Conservation (phyloP, 1,140 invertebrate genomes). For the Drosophila melanica region DNA sequence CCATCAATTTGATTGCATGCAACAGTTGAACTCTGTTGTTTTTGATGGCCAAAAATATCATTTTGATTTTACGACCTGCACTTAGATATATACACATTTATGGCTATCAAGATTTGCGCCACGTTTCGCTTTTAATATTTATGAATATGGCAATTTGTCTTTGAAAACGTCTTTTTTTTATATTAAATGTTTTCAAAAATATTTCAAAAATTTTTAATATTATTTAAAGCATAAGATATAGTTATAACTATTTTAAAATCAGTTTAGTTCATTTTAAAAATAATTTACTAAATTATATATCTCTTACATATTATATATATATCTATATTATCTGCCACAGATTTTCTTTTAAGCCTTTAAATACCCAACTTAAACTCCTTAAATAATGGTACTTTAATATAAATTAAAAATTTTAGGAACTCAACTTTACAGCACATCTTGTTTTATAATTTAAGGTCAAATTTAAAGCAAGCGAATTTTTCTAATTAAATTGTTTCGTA, state of each 20-base stretch:
- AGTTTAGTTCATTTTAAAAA: too few species aligned
- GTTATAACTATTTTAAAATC: too few species aligned
- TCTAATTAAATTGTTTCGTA: background rate
- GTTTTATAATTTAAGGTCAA: background rate
- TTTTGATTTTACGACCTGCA: conserved; percentile 42
- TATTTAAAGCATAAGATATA: too few species aligned
- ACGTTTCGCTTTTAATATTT: background rate
- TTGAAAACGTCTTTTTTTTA: background rate
- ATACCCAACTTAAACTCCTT: too few species aligned
- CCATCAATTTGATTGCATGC: conserved; percentile 44
- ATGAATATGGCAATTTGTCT: conserved; percentile 16
- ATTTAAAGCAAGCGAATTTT: background rate
- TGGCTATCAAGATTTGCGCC: background rate
- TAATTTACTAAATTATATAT: too few species aligned
- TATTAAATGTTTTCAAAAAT: too few species aligned
- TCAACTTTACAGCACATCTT: background rate
- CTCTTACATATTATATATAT: too few species aligned
- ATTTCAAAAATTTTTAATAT: too few species aligned
- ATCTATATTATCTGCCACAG: too few species aligned
- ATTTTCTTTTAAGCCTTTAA: too few species aligned
- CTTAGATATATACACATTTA: background rate
- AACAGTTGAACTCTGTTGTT: conserved; percentile 38
- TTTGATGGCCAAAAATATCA: conserved; percentile 24
- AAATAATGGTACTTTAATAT: too few species aligned
- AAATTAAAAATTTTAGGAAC: background rate